These are phyloP conservation scores for Mamestra configurata DNA, from an alignment of 1,140 invertebrate genomes.

Conservation along the genomic window DNA sequence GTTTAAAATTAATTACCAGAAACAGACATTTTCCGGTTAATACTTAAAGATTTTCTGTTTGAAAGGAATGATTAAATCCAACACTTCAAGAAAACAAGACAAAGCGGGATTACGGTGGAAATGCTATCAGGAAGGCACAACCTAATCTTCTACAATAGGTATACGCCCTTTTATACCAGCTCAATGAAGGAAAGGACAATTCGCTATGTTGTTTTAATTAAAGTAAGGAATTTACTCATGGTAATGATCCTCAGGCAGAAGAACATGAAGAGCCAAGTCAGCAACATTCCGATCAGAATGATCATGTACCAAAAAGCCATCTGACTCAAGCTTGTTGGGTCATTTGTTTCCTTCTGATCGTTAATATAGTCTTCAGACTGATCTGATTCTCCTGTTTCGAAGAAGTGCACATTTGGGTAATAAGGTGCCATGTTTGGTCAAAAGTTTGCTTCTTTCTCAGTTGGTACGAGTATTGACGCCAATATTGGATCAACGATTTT, in stretches of 20 bases:
- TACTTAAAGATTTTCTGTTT: too few relatives aligned
- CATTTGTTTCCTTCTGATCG: conserved; percentile 47
- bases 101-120: not conserved
- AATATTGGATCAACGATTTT: not conserved
- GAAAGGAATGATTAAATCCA: not conserved
- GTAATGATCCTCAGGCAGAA: conserved; percentile 73
- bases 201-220: not conserved
- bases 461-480: not conserved
- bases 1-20: too few relatives aligned
- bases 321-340: conserved; percentile 56
- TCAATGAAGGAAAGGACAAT: not conserved
- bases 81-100: not conserved
- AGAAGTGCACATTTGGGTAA: not conserved
- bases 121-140: not conserved
- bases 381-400: not conserved
- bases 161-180: not conserved
- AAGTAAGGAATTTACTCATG: conserved; percentile 64
- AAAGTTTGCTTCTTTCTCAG: not conserved
- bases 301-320: conserved; percentile 80
- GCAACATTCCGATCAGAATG: conserved; percentile 70
- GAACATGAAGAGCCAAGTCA: conserved; percentile 75
- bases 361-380: conserved; percentile 16
- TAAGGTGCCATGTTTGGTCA: conserved; percentile 39
- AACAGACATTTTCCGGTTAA: too few relatives aligned
- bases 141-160: not conserved